phyloP scores from a whole-genome alignment of 1,140 invertebrate species.

The Pseudomyrmex pallidus region DNA sequence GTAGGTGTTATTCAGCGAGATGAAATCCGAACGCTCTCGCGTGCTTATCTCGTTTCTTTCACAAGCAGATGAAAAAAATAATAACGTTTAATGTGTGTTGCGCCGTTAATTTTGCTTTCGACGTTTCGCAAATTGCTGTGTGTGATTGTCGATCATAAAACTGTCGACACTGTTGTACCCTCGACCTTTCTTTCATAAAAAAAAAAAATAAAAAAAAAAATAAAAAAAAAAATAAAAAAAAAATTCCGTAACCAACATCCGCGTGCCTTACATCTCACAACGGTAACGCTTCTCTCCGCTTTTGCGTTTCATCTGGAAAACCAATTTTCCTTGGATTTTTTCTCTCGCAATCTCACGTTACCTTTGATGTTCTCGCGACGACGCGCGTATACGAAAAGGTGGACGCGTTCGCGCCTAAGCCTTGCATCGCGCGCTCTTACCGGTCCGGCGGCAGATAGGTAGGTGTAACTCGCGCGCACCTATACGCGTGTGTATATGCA shows the following conservation, averaged over 20 bases:
- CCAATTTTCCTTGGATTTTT: constrained; percentile 49
- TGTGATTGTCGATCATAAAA: not conserved
- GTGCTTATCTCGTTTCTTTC: constrained; percentile 14
- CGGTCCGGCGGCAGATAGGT: constrained; percentile 37
- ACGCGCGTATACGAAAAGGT: constrained; percentile 20
- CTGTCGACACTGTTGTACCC: not conserved
- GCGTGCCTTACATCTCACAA: not conserved
- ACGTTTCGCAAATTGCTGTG: not conserved
- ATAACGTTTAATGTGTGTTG: not conserved
- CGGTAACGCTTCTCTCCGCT: not conserved
- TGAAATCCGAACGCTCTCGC: constrained; percentile 19
- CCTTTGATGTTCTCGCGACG: constrained; percentile 38
- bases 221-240: not conserved
- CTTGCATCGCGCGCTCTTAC: constrained; percentile 29
- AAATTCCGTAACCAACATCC: not conserved
- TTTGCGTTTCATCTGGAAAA: constrained; percentile 27
- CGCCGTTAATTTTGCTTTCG: not conserved
- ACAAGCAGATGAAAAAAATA: not conserved
- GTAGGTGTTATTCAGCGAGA: not conserved
- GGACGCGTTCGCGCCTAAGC: constrained; percentile 29
- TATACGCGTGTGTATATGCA: constrained; percentile 34
- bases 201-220: not conserved
- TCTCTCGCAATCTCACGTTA: constrained; percentile 26
- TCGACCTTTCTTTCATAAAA: not conserved
- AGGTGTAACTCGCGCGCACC: constrained; percentile 51